phyloP scores from a whole-genome alignment of 1,140 invertebrate species.

The Aphaenogaster floridana region DNA sequence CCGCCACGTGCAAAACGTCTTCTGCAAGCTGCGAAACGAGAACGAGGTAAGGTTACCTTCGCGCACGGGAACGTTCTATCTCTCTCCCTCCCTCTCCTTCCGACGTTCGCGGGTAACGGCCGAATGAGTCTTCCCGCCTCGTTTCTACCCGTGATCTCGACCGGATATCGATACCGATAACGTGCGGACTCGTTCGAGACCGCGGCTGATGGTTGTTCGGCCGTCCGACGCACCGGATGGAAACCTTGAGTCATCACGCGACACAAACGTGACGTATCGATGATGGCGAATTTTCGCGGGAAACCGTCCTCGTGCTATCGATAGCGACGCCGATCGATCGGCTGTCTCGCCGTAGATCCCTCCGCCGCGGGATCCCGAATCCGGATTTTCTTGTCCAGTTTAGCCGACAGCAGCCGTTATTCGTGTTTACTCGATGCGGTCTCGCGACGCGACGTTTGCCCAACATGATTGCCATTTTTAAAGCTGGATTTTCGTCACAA shows the following conservation, averaged over 20 bases:
- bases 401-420: background rate
- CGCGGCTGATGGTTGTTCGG: background rate
- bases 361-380: background rate
- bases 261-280: background rate
- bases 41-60: slow-evolving; percentile 88
- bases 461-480: background rate
- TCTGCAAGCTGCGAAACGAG: slow-evolving; percentile 89
- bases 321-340: background rate
- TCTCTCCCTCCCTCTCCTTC: background rate
- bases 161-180: background rate
- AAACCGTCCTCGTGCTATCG: background rate
- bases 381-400: background rate
- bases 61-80: background rate
- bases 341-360: background rate
- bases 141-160: background rate
- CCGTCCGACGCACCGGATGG: background rate
- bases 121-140: background rate
- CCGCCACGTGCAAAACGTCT: slow-evolving; percentile 89
- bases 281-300: slow-evolving; percentile 60
- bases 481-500: background rate
- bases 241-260: slow-evolving; percentile 62
- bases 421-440: background rate
- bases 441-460: background rate
- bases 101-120: background rate
- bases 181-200: background rate